These are phyloP conservation scores for Nemopilema nomurai DNA, from an alignment of 30 jellyfish, hydroid and myxozoan species.

Conservation along the genomic window DNA sequence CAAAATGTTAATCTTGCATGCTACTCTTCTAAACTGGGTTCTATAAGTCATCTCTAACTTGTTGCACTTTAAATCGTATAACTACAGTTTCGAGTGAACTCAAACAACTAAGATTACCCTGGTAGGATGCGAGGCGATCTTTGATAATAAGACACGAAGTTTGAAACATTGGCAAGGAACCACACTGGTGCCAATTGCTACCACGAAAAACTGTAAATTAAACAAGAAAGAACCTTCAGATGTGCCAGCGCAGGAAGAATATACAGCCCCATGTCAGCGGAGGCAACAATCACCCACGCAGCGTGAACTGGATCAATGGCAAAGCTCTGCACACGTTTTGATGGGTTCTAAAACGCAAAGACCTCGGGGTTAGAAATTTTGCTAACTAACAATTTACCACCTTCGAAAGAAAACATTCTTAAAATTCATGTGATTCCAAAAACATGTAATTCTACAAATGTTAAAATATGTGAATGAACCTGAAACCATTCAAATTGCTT, in stretches of 20 bases:
- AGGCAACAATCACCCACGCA: slow-evolving; percentile 86
- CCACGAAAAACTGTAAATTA: background rate
- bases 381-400: background rate
- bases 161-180: background rate
- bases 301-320: slow-evolving; percentile 84
- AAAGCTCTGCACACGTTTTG: slow-evolving; percentile 55
- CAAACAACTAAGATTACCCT: too few relatives aligned
- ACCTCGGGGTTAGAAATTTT: background rate
- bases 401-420: background rate
- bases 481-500: slow-evolving; percentile 85
- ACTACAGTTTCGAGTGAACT: too few relatives aligned
- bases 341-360: slow-evolving; percentile 62
- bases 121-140: too few relatives aligned
- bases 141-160: too few relatives aligned
- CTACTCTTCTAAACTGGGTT: too few relatives aligned
- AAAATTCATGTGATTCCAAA: background rate
- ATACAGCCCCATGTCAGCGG: slow-evolving; percentile 71
- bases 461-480: too few relatives aligned
- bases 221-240: slow-evolving; percentile 56
- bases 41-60: too few relatives aligned
- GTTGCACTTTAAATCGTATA: too few relatives aligned
- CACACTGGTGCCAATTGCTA: background rate
- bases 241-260: slow-evolving; percentile 85
- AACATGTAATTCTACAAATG: too few relatives aligned
- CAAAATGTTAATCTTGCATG: too few relatives aligned